These are phyloP conservation scores for Ceriagrion tenellum DNA, from an alignment of 2,888 invertebrate genomes.

Conservation along the genomic window DNA sequence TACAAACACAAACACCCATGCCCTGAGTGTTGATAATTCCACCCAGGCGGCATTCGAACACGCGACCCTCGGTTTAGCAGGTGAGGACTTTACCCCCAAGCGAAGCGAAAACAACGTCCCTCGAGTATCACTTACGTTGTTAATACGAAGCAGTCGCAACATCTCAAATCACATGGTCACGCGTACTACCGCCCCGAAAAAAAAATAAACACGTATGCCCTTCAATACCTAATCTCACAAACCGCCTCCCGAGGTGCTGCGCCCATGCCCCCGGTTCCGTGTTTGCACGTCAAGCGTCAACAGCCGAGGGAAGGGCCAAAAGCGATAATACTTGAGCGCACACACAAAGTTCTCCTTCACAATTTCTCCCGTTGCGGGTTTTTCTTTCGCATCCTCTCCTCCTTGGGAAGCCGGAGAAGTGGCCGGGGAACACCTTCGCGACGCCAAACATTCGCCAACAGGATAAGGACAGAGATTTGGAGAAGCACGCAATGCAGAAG, in stretches of 20 bases:
- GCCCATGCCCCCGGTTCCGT: neutral
- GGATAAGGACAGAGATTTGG: neutral
- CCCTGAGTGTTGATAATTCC: too few relatives aligned
- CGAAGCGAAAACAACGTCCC: too few relatives aligned
- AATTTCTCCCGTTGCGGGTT: neutral
- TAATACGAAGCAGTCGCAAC: too few relatives aligned
- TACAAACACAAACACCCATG: too few relatives aligned
- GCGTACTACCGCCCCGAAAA: neutral
- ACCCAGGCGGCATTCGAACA: too few relatives aligned
- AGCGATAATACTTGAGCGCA: neutral
- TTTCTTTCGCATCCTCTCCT: neutral
- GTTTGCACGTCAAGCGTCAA: neutral
- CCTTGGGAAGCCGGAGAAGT: neutral
- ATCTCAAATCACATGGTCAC: neutral
- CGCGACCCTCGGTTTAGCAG: too few relatives aligned
- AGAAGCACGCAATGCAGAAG: neutral
- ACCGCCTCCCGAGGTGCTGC: neutral
- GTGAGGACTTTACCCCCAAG: too few relatives aligned
- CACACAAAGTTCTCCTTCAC: neutral
- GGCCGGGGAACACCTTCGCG: neutral
- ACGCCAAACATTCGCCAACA: conserved; percentile 9
- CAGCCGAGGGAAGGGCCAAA: neutral
- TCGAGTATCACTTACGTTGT: too few relatives aligned
- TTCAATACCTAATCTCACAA: neutral
- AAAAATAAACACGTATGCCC: neutral